Base-by-base conservation (phyloP, 2,113 vertebrate genomes). In the Pygoscelis antarcticus region DNA sequence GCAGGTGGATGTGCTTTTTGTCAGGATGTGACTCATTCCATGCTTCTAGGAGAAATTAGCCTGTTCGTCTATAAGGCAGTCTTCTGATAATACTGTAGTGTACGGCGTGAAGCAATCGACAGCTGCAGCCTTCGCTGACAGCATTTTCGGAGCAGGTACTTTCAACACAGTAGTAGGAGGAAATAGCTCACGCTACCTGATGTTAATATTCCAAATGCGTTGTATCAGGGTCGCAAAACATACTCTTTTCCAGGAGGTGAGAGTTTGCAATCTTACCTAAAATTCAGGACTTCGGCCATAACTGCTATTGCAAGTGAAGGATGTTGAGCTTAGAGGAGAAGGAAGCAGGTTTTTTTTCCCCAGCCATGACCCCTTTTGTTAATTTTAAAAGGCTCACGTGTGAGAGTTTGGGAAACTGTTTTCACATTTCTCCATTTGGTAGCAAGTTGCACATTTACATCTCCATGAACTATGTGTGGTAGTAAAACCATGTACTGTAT, bases 401-500 rank as follows among this genome's bases (percentile, higher is more conserved):
- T 27, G 22, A 30, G 49, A 12, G 40, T 23, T 78, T 34, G 54
- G 65, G 40, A 47, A 76, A 22, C 47, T 58, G 10, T 22, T 27
- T 14, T 58, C 10, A 4, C 10, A 0, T 70, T 75, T 64, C 61
- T 86, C 14, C 1, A 0, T 46, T 26, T 29, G 25, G 44, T 32
- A 10, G 13, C 4, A 47, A 57, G 10, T 29, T 49, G 49, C 49
- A 30, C 46, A 5, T 77, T 47, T 25, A 3, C 7, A 15, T 62
- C 15, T 1, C 1, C 6, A 6, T 16, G 40, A 49, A 19, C 16
- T 23, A 6, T 16, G 3, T 7, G 2, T 8, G 30, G 26, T 54
- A 7, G 40, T 34, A 36, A 85, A 70, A 1, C 26, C 18, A 2
- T 3, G 14, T 38, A 9, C 32, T 19, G 15, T 8, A 23, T 7